These are phyloP conservation scores for Eulemur macaco DNA, from an alignment of 2,113 vertebrate genomes.

Conservation along the genomic window DNA sequence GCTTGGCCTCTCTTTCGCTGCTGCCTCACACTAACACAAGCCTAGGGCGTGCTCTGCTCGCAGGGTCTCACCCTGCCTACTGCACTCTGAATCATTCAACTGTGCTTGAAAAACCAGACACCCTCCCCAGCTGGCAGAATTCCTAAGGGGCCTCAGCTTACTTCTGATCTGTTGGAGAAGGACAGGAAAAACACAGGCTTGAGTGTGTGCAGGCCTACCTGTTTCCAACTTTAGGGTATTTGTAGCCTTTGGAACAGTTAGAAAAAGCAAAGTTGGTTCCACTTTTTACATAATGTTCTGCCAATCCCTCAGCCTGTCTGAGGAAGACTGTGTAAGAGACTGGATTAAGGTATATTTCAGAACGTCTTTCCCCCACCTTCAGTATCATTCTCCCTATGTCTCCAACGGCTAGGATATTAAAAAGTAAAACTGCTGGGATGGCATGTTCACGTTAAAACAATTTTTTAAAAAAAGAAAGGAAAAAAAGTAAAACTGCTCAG, in stretches of 20 bases:
- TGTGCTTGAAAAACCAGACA: conserved; percentile 41
- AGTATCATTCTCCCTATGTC: not conserved
- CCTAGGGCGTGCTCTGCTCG: not conserved
- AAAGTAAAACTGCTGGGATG: not conserved
- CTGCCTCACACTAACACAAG: not conserved
- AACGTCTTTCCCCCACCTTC: not conserved
- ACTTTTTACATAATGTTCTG: conserved; percentile 31
- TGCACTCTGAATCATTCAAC: not conserved
- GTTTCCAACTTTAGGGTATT: not conserved
- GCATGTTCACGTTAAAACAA: too few relatives aligned
- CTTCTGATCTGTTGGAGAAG: not conserved
- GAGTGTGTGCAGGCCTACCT: not conserved
- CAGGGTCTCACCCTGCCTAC: not conserved
- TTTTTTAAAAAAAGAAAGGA: too few relatives aligned
- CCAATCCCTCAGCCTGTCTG: not conserved
- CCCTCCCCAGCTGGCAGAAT: conserved; percentile 13
- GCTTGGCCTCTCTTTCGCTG: not conserved
- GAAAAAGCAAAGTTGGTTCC: conserved; percentile 38
- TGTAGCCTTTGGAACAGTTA: conserved; percentile 52
- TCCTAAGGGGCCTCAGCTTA: not conserved
- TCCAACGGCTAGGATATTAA: not conserved
- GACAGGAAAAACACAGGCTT: not conserved
- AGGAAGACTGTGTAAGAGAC: not conserved
- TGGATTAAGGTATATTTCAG: not conserved
- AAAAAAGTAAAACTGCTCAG: not conserved